Evolutionary conservation across 2,888 invertebrate species (phyloP).

Genomic region (Andrena fulva): DNA sequence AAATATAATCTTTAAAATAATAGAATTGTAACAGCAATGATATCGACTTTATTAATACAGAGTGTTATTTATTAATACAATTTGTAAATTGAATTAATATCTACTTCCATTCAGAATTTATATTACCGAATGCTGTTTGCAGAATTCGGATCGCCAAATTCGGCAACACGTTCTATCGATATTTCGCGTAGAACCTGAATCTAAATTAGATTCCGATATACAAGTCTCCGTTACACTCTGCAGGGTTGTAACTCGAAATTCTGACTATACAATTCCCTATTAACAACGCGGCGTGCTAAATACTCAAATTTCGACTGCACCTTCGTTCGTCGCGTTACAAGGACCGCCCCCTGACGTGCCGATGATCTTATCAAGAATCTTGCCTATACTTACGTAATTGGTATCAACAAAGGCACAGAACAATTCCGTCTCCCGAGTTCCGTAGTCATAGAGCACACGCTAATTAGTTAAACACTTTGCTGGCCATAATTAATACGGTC

Average conservation of each 20-base stretch:
- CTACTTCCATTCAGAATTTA: too few relatives aligned
- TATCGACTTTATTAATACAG: too few relatives aligned
- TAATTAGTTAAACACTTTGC: constrained; percentile 63
- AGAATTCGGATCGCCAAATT: neutral
- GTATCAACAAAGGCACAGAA: constrained; percentile 18
- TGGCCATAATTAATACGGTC: constrained; percentile 62
- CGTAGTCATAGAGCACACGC: constrained; percentile 21
- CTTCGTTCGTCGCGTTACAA: neutral
- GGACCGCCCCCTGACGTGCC: neutral
- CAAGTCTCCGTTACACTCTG: neutral
- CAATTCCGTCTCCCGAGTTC: constrained; percentile 22
- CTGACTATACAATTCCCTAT: neutral
- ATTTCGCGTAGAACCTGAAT: neutral
- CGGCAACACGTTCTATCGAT: neutral
- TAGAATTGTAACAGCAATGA: too few relatives aligned
- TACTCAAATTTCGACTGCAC: neutral
- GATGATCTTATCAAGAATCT: constrained; percentile 20
- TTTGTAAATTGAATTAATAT: too few relatives aligned
- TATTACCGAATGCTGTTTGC: too few relatives aligned
- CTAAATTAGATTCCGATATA: neutral
- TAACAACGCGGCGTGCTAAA: neutral
- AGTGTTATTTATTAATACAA: too few relatives aligned
- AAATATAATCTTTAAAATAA: too few relatives aligned
- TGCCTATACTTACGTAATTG: constrained; percentile 16
- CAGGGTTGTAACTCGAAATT: neutral